Percentiles rank a stretch among this genome's conserved stretches.
These are phyloP conservation scores for Drosophila engyochracea DNA, from an alignment of 2,888 invertebrate species.

Conservation along the genomic window DNA sequence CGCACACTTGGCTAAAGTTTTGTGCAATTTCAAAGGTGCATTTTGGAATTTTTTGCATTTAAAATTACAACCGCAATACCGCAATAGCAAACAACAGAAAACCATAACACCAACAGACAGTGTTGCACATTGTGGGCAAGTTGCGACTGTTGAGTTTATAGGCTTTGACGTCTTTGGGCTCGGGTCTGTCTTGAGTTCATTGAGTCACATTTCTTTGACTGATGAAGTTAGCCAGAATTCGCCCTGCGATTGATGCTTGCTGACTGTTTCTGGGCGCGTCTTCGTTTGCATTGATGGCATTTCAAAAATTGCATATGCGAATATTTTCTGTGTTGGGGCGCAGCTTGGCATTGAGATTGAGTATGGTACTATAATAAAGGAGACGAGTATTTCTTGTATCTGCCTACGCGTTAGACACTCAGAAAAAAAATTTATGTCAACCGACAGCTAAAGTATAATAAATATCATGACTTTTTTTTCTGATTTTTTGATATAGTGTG, in stretches of 20 bases:
- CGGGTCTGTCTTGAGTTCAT: constrained; percentile 28
- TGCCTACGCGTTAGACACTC: not conserved
- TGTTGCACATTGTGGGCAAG: constrained; percentile 52
- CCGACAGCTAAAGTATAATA: too few relatives aligned
- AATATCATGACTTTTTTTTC: too few relatives aligned
- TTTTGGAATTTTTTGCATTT: constrained; percentile 64
- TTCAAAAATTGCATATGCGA: constrained; percentile 51
- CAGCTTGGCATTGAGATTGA: constrained; percentile 44
- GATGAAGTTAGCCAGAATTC: constrained; percentile 43
- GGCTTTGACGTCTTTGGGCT: constrained; percentile 58
- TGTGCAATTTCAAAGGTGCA: constrained; percentile 68
- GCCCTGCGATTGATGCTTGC: constrained; percentile 44
- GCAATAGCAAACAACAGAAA: constrained; percentile 27
- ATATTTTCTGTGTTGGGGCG: constrained; percentile 49
- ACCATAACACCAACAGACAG: constrained; percentile 47
- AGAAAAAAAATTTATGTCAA: not conserved
- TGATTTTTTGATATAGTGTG: too few relatives aligned
- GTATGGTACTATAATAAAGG: constrained; percentile 7
- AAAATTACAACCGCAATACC: constrained; percentile 41
- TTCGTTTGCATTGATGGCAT: constrained; percentile 68
- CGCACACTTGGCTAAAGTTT: constrained; percentile 61
- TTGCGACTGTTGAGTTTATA: constrained; percentile 46
- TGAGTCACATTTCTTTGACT: constrained; percentile 65
- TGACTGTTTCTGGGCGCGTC: constrained; percentile 74
- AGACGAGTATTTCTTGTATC: not conserved